Conservation (phyloP, 2,888 invertebrate genomes). For the Drosophila aldrichi region DNA sequence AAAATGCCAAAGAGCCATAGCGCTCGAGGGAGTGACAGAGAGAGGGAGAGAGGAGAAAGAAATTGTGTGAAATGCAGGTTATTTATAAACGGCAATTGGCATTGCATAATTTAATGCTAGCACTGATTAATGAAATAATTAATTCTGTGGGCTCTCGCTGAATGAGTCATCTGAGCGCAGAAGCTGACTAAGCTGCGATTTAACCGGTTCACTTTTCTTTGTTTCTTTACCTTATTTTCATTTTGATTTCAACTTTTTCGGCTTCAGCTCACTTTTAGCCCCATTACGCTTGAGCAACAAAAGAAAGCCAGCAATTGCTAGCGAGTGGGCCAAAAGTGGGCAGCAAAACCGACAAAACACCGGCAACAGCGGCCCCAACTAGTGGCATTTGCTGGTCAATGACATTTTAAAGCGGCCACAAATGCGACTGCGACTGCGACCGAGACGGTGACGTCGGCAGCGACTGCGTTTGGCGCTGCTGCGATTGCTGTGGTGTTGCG, state of each 20-base stretch:
- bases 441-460: conserved; percentile 1
- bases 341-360: conserved; percentile 60
- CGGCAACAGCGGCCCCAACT: conserved; percentile 61
- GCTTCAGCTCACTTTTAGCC: conserved; percentile 80
- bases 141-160: conserved; percentile 25
- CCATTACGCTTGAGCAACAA: conserved; percentile 79
- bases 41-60: neutral
- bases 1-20: conserved; percentile 52
- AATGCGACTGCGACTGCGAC: conserved; percentile 23
- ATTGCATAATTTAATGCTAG: conserved; percentile 53
- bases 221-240: conserved; percentile 49
- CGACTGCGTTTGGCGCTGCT: conserved; percentile 2
- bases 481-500: conserved; percentile 36
- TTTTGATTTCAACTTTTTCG: conserved; percentile 56
- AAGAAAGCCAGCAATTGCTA: conserved; percentile 72
- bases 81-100: conserved; percentile 43
- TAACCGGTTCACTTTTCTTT: conserved; percentile 51
- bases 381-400: conserved; percentile 81
- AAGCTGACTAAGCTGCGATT: conserved; percentile 57
- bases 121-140: conserved; percentile 46
- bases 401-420: conserved; percentile 73
- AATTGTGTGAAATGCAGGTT: conserved; percentile 22
- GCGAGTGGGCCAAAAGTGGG: conserved; percentile 79
- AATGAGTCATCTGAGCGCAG: conserved; percentile 54
- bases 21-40: neutral